Percentiles rank a stretch among this genome's conserved stretches.
Evolutionary conservation across 2,888 invertebrate genomes (phyloP).

Genomic region (Eudasyphora cyanicolor): DNA sequence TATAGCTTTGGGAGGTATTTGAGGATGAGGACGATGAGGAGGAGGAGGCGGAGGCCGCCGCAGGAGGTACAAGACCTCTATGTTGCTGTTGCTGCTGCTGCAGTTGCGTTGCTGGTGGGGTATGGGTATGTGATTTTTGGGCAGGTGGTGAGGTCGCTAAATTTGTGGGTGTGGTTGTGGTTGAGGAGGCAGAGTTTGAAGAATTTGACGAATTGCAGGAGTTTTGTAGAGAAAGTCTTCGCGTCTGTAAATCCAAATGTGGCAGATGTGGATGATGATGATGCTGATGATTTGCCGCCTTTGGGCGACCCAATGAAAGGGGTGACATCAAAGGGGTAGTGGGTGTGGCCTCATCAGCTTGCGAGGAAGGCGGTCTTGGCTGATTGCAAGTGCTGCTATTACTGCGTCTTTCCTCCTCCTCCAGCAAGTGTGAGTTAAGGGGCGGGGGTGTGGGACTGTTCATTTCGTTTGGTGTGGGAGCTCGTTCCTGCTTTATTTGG

Average conservation of each 20-base stretch:
- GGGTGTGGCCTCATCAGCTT: constrained; percentile 55
- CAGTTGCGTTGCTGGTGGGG: constrained; percentile 55
- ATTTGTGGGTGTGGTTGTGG: constrained; percentile 68
- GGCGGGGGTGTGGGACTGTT: constrained; percentile 67
- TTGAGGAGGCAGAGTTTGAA: constrained; percentile 62
- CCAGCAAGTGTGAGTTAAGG: constrained; percentile 24
- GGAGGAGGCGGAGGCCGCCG: constrained; percentile 54
- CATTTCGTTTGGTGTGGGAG: constrained; percentile 74
- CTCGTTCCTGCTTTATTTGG: constrained; percentile 79
- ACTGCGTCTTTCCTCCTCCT: constrained; percentile 56
- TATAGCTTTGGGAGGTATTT: constrained; percentile 40
- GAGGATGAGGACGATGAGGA: constrained; percentile 42
- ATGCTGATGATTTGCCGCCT: constrained; percentile 46
- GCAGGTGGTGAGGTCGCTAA: constrained; percentile 63
- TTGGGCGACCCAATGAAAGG: constrained; percentile 65
- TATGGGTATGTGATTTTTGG: constrained; percentile 53
- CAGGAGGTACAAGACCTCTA: no score
- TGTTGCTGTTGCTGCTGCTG: constrained; percentile 57
- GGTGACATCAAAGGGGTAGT: constrained; percentile 66
- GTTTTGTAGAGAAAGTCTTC: constrained; percentile 71
- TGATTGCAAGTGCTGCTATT: no score
- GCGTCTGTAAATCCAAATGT: constrained; percentile 63
- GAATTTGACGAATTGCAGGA: constrained; percentile 66
- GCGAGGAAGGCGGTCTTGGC: constrained; percentile 8
- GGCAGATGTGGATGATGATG: constrained; percentile 42